A percentile compares a stretch with the other conserved stretches of the same genome.
phyloP scores from a whole-genome alignment of 2,797 vertebrate species.

The Amazona finschi region DNA sequence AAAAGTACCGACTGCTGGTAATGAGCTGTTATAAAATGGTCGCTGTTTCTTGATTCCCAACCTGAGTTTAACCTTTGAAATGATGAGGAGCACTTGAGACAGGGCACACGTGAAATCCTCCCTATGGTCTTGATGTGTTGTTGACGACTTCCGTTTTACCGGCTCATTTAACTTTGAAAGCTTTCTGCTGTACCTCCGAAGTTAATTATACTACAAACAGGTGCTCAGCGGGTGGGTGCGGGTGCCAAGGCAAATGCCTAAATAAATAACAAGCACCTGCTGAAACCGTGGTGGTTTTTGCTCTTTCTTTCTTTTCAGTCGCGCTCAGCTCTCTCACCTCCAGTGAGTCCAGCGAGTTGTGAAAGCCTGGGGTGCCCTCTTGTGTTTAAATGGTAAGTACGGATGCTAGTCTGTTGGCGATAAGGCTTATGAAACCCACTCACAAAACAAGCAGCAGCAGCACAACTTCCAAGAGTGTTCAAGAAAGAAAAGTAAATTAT shows the following conservation, averaged over 20 bases:
- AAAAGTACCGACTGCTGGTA: not conserved
- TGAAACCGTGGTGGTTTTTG: not conserved
- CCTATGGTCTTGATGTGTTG: not conserved
- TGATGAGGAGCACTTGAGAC: not conserved
- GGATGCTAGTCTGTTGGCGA: too few species aligned
- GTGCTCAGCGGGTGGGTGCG: not conserved
- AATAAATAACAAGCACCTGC: not conserved
- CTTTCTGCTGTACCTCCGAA: not conserved
- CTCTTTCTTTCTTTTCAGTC: not conserved
- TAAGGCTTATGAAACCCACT: not conserved
- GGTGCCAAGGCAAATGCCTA: not conserved
- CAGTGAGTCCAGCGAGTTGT: not conserved
- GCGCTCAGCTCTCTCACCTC: not conserved
- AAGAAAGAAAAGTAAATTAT: not conserved
- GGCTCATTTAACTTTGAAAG: not conserved
- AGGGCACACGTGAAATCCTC: not conserved
- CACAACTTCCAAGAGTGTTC: not conserved
- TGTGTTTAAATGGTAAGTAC: not conserved
- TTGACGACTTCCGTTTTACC: not conserved
- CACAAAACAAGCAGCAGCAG: not conserved
- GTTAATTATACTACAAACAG: not conserved
- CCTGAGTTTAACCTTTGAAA: not conserved
- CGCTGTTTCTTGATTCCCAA: not conserved
- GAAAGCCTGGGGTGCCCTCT: constrained; percentile 57
- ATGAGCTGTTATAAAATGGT: not conserved